Percentiles rank a stretch among this genome's conserved stretches.
Conservation (phyloP, 1,140 invertebrate genomes). For the Penaeus chinensis region DNA sequence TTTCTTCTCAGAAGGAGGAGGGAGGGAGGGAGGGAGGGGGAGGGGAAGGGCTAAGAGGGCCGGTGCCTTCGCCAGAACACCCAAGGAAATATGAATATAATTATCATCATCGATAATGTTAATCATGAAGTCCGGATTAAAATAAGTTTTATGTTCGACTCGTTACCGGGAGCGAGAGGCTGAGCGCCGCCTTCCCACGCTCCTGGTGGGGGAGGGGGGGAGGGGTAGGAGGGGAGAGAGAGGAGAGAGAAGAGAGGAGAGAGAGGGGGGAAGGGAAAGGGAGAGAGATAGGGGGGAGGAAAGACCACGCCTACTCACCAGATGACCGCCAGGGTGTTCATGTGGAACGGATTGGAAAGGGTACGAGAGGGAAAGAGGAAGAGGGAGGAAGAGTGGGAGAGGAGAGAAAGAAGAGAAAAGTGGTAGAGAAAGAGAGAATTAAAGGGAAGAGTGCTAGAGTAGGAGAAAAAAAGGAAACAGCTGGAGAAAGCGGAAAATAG, state of each 20-base stretch:
- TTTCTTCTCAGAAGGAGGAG: conserved; percentile 4
- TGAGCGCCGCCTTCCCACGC: too few species aligned
- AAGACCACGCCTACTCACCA: conserved; percentile 1
- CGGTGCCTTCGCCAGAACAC: too few species aligned
- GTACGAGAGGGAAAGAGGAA: conserved; percentile 20
- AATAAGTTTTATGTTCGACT: too few species aligned
- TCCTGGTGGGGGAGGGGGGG: not conserved
- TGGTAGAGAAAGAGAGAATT: conserved; percentile 5
- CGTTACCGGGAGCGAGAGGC: too few species aligned
- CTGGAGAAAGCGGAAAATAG: conserved; percentile 30
- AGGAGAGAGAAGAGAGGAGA: not conserved
- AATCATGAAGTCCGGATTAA: too few species aligned
- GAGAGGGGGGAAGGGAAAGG: not conserved
- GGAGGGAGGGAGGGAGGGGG: conserved; percentile 28
- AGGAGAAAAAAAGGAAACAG: not conserved
- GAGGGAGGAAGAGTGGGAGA: conserved; percentile 37
- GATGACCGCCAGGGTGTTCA: conserved; percentile 28
- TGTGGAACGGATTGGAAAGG: not conserved
- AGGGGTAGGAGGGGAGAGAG: conserved; percentile 13
- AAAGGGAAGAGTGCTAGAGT: conserved; percentile 8
- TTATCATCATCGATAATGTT: too few species aligned
- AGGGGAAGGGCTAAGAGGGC: conserved; percentile 10
- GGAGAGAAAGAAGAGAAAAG: conserved; percentile 9
- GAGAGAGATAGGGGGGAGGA: not conserved
- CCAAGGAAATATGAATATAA: too few species aligned